phyloP scores from a whole-genome alignment of 2,113 vertebrate genomes.

The Pogonocichla stellata region DNA sequence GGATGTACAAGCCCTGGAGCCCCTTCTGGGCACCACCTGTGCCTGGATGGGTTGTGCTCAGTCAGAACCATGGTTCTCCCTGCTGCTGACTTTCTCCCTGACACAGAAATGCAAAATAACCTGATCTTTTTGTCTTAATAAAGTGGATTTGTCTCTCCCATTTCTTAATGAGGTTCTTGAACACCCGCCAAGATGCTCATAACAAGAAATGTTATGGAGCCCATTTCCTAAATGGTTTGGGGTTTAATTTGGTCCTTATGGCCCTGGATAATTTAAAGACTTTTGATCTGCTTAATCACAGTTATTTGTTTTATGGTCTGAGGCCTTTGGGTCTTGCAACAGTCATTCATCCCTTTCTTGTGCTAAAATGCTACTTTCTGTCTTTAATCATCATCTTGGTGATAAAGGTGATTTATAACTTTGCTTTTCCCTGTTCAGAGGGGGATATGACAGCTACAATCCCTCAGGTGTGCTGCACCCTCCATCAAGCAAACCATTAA shows the following conservation, averaged over 20 bases:
- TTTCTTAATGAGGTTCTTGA: conserved; percentile 48
- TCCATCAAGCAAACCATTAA: conserved; percentile 3
- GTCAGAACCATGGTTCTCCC: neutral
- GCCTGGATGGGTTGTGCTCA: neutral
- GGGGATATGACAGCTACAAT: neutral
- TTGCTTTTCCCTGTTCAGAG: neutral
- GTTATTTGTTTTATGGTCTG: conserved; percentile 42
- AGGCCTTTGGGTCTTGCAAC: neutral
- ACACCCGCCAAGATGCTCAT: neutral
- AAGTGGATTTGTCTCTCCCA: neutral
- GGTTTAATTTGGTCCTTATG: conserved; percentile 35
- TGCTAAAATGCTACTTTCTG: neutral
- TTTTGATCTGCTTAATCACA: conserved; percentile 49
- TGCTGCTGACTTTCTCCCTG: neutral
- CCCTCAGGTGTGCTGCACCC: conserved; percentile 27
- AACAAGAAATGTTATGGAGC: conserved; percentile 20
- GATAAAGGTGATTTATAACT: conserved; percentile 39
- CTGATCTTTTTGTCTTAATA: neutral
- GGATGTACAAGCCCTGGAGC: neutral
- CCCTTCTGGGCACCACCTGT: neutral
- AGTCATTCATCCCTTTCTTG: neutral
- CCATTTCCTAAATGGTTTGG: conserved; percentile 38
- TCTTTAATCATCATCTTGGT: neutral
- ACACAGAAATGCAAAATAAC: neutral
- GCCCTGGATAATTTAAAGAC: conserved; percentile 9